Evolutionary conservation across 2,113 vertebrate species (phyloP).

Genomic region (Notiomystis cincta): DNA sequence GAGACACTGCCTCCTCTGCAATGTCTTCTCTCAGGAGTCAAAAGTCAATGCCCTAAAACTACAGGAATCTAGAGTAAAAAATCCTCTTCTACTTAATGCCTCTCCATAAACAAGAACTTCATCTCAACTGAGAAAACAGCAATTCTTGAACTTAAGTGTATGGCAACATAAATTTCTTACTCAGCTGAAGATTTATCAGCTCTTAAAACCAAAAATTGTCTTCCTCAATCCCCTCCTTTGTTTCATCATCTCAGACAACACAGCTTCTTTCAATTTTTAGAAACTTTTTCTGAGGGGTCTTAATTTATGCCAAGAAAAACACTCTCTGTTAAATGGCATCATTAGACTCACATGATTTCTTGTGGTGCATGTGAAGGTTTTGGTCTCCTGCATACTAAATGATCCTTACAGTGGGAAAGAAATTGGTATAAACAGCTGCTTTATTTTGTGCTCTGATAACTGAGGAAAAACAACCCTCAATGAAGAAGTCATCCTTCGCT

Average conservation of each 20-base stretch:
- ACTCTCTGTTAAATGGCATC: conserved; percentile 55
- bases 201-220: neutral
- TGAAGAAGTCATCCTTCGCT: neutral
- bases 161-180: neutral
- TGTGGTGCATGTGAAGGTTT: neutral
- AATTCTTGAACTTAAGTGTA: neutral
- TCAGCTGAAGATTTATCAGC: neutral
- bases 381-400: conserved; percentile 41
- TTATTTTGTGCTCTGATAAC: conserved; percentile 51
- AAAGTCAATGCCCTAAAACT: neutral
- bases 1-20: neutral
- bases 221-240: neutral
- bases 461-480: conserved; percentile 4
- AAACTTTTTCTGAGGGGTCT: conserved; percentile 40
- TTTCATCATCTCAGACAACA: neutral
- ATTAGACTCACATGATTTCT: conserved; percentile 41
- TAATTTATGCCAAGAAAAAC: conserved; percentile 53
- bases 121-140: neutral
- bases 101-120: neutral
- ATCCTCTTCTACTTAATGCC: neutral
- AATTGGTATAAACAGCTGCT: conserved; percentile 46
- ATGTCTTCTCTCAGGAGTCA: neutral
- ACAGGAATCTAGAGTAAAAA: neutral
- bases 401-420: neutral
- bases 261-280: neutral